Evolutionary conservation across 1,140 invertebrate species (phyloP), one percentile per base, ranked within the genome.

Genomic region (Parasteatoda tepidariorum): DNA sequence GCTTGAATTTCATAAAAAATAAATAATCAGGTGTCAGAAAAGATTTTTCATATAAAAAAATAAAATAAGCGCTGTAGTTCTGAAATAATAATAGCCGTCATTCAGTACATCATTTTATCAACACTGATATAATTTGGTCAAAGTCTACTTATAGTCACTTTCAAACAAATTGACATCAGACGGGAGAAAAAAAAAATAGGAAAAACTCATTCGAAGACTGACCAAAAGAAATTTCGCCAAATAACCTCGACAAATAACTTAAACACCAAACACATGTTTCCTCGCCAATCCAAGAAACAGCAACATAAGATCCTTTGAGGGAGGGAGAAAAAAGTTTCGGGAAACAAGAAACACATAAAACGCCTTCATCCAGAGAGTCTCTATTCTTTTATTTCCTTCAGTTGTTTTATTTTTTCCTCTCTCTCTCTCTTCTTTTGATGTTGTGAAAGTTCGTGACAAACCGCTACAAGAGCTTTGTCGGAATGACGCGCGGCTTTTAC

Each of bases 401-500:
- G n/a, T n/a, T n/a, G n/a, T n/a, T n/a, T n/a, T 64, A 15, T 28
- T 11, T 33, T n/a, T 22, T 41, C 2, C 41, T 41, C n/a, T 18
- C 15, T 22, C 24, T 22, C 24, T 34, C 24, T 30, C 34, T 30
- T 24, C 64, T 54, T 34, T 76, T 76, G 75, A 66, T 78, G 75
- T 71, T 62, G 67, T 5, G n/a, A 55, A 70, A 82, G 54, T 82
- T 61, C 78, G 78, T 82, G 78, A 82, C 78, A 70, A 71, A 82
- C 78, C 78, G 24, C 78, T 82, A 82, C 78, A 82, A 82, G 55
- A 71, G 78, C 66, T 71, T 70, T 71, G 62, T 57, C 54, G 71
- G 59, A 68, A 70, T 82, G 78, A 71, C 78, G 54, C 33, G 78
- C 33, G 75, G 55, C 67, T 70, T 82, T 82, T 82, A 82, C 78